These are phyloP conservation scores for Dolomedes plantarius DNA, from an alignment of 2,888 invertebrate species.

Conservation along the genomic window DNA sequence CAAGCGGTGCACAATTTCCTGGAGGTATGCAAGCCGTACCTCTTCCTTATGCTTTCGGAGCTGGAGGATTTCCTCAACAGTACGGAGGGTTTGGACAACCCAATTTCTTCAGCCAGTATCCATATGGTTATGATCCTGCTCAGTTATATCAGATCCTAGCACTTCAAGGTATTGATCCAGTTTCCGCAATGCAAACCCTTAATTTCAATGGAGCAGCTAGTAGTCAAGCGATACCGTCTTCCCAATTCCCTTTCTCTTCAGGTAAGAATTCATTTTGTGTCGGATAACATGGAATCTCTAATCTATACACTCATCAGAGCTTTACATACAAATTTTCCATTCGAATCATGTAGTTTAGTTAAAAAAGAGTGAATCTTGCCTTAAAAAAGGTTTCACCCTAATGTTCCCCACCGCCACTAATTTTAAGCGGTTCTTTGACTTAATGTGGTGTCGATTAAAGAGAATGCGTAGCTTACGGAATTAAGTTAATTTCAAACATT, in stretches of 20 bases:
- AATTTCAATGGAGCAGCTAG: constrained; percentile 7
- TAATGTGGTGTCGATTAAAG: too few species aligned
- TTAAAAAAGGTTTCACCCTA: too few species aligned
- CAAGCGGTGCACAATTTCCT: not conserved
- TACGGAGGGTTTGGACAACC: not conserved
- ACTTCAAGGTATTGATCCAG: constrained; percentile 62
- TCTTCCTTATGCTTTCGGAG: constrained; percentile 24
- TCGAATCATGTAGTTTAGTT: too few species aligned
- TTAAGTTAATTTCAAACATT: too few species aligned
- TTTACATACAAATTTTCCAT: too few species aligned
- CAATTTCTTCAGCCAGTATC: not conserved
- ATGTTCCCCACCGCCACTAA: too few species aligned
- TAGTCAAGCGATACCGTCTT: not conserved
- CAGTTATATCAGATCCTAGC: constrained; percentile 39
- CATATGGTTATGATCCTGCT: constrained; percentile 33
- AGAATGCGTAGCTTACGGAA: too few species aligned
- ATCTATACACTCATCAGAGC: too few species aligned
- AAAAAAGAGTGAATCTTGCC: too few species aligned
- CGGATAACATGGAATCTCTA: too few species aligned
- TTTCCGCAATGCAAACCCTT: constrained; percentile 40
- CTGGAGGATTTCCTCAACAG: not conserved
- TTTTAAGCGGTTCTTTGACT: too few species aligned
- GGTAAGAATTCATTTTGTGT: too few species aligned
- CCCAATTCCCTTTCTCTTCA: not conserved
- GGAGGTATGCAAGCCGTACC: constrained; percentile 30